Evolutionary conservation across 2,113 vertebrate genomes (phyloP).

Genomic region (Ginglymostoma cirratum): DNA sequence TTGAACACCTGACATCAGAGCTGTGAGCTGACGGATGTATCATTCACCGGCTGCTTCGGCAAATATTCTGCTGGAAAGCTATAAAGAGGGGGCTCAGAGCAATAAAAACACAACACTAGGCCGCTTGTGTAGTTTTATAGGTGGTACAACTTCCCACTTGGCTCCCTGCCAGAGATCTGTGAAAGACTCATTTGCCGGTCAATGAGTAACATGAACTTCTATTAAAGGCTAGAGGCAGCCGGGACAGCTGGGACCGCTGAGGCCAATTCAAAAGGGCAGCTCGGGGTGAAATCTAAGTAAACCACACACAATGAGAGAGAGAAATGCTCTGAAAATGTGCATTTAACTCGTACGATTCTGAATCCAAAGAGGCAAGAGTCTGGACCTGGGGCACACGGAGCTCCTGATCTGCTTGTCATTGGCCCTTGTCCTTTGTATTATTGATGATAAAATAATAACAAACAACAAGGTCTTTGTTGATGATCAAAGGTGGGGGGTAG

Average conservation of each 20-base stretch:
- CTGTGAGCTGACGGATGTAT: neutral
- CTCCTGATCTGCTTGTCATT: neutral
- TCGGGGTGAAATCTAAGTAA: conserved; percentile 23
- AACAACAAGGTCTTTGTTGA: neutral
- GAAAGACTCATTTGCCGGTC: conserved; percentile 37
- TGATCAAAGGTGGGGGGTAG: neutral
- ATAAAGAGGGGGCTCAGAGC: conserved; percentile 30
- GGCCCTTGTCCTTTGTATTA: neutral
- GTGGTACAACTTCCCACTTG: conserved; percentile 34
- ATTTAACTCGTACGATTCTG: conserved; percentile 1
- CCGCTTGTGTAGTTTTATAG: conserved; percentile 33
- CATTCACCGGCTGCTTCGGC: neutral
- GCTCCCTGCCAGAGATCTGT: conserved; percentile 27
- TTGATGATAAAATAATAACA: neutral
- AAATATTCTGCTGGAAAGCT: conserved; percentile 25
- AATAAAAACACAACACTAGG: conserved; percentile 36
- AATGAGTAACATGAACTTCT: conserved; percentile 36
- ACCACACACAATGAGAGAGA: conserved; percentile 35
- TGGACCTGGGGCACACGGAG: neutral
- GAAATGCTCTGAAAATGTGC: conserved; percentile 9
- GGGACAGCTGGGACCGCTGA: conserved; percentile 33
- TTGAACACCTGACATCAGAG: conserved; percentile 7
- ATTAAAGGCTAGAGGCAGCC: conserved; percentile 28
- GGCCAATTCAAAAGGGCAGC: conserved; percentile 35
- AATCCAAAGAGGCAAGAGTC: neutral